phyloP scores from a whole-genome alignment of 1,140 invertebrate genomes.

The Drosophila grimshawi region DNA sequence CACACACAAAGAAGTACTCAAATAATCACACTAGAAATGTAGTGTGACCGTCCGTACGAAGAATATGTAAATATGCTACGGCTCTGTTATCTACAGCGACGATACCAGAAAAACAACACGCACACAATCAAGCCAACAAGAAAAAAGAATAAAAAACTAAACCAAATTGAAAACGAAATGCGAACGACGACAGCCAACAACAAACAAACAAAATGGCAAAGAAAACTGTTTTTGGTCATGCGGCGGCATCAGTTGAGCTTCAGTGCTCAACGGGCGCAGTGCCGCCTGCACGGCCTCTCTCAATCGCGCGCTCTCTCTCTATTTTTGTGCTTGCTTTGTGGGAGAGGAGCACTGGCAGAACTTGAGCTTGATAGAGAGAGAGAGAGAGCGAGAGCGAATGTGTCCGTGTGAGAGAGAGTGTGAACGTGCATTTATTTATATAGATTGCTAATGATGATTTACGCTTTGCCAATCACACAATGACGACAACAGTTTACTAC shows the following conservation, averaged over 20 bases:
- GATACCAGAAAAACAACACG: conserved; percentile 50
- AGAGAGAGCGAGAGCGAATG: conserved; percentile 6
- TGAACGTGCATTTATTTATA: conserved; percentile 73
- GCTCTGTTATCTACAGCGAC: conserved; percentile 60
- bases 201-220: conserved; percentile 69
- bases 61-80: conserved; percentile 72
- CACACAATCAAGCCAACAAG: conserved; percentile 11
- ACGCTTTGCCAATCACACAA: conserved; percentile 55
- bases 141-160: conserved; percentile 21
- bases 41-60: conserved; percentile 37
- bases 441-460: conserved; percentile 74
- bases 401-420: conserved; percentile 3
- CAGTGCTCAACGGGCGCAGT: conserved; percentile 71
- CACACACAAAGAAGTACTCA: conserved; percentile 40
- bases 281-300: conserved; percentile 12
- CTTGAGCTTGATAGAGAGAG: conserved; percentile 26
- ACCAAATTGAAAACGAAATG: conserved; percentile 72
- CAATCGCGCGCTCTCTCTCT: conserved; percentile 1
- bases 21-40: conserved; percentile 54
- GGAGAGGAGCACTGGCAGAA: conserved; percentile 15
- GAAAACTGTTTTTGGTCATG: conserved; percentile 76
- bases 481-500: conserved; percentile 43
- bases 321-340: conserved; percentile 10
- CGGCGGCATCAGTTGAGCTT: conserved; percentile 75
- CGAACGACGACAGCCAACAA: conserved; percentile 50